phyloP scores from a whole-genome alignment of 2,888 invertebrate species.

The Ditylenchus weischeri region DNA sequence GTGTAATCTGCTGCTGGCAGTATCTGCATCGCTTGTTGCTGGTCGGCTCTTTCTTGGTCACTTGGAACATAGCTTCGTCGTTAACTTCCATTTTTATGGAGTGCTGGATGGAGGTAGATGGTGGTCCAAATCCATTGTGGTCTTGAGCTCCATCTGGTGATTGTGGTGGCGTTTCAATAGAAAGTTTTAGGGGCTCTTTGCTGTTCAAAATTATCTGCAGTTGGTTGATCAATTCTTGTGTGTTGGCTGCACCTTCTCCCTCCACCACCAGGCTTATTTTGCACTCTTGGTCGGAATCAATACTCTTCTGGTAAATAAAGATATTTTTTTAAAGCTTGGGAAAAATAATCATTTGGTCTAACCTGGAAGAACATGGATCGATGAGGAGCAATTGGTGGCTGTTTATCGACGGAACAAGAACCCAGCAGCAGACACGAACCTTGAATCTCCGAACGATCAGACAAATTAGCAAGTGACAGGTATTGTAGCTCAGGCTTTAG shows the following conservation, averaged over 20 bases:
- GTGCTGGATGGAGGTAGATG: neutral
- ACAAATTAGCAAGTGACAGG: neutral
- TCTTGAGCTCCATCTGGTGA: conserved; percentile 21
- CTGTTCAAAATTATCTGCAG: conserved; percentile 18
- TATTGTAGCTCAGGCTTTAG: neutral
- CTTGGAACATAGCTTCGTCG: neutral
- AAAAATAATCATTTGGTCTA: neutral
- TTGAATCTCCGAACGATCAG: conserved; percentile 1
- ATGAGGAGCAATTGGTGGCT: conserved; percentile 29
- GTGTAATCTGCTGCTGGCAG: conserved; percentile 14
- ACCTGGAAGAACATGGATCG: conserved; percentile 26
- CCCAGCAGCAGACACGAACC: conserved; percentile 7
- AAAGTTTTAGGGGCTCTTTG: conserved; percentile 2
- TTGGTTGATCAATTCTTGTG: conserved; percentile 22
- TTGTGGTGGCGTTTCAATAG: conserved; percentile 26
- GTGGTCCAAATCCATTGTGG: conserved; percentile 1
- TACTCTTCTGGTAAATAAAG: conserved; percentile 5
- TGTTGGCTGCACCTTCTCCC: conserved; percentile 4
- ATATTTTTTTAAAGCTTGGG: neutral
- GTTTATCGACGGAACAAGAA: neutral
- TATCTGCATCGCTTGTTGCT: conserved; percentile 11
- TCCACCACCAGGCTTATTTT: conserved; percentile 21
- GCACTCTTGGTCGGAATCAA: conserved; percentile 8
- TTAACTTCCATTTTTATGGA: conserved; percentile 8
- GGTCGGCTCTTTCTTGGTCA: conserved; percentile 4